Percentiles rank a stretch among this genome's conserved stretches.
Evolutionary conservation across 2,888 invertebrate genomes (phyloP).

Genomic region (Anagyrus pseudococci): DNA sequence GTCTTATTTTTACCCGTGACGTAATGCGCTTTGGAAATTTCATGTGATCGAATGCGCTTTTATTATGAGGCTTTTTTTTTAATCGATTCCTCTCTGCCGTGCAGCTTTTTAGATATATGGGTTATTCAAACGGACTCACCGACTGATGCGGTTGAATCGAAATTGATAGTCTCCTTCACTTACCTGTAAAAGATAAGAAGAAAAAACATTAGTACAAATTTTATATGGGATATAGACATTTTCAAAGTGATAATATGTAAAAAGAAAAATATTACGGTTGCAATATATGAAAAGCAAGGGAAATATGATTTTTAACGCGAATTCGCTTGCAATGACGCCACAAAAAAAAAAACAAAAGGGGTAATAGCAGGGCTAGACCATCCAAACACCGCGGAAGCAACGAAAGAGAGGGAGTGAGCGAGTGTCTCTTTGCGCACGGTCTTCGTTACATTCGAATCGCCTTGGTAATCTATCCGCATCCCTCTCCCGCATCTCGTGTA

Average conservation of each 20-base stretch:
- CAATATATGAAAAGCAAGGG: neutral
- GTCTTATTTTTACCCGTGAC: slow-evolving; percentile 1
- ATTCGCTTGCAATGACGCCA: neutral
- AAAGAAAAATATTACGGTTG: neutral
- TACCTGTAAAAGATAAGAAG: slow-evolving; percentile 31
- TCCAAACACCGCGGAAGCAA: slow-evolving; percentile 5
- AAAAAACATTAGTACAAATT: slow-evolving; percentile 4
- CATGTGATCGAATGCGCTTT: too few relatives aligned
- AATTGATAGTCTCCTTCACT: neutral
- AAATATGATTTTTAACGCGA: slow-evolving; percentile 3
- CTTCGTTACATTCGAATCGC: slow-evolving; percentile 33
- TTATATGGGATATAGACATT: neutral
- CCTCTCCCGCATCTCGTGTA: neutral
- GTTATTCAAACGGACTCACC: slow-evolving; percentile 26
- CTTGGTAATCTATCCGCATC: slow-evolving; percentile 30
- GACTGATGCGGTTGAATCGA: neutral
- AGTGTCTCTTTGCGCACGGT: neutral
- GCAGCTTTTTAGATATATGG: neutral
- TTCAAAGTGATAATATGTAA: neutral
- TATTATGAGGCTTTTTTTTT: too few relatives aligned
- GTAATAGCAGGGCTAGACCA: neutral
- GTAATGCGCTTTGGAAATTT: slow-evolving; percentile 1
- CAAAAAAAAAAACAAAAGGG: too few relatives aligned
- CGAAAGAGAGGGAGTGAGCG: neutral
- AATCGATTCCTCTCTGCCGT: neutral